Percentiles rank a stretch among this genome's conserved stretches.
Conservation (phyloP, 2,888 invertebrate genomes). For the Nysson spinosus region DNA sequence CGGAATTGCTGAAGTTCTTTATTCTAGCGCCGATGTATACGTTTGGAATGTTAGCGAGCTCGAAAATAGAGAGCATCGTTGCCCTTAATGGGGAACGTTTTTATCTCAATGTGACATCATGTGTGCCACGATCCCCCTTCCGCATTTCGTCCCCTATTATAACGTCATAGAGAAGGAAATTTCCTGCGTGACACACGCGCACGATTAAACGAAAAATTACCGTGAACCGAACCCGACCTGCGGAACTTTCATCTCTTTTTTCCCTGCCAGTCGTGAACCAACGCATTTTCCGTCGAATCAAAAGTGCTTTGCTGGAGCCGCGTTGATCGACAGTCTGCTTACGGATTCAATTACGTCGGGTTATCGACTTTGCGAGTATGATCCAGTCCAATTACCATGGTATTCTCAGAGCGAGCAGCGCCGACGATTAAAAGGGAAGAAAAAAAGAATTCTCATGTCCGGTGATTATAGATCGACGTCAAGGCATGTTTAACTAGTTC, state of each 20-base stretch:
- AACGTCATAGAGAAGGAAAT: conserved; percentile 30
- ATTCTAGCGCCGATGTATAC: conserved; percentile 42
- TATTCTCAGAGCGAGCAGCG: conserved; percentile 41
- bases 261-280: conserved; percentile 36
- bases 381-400: conserved; percentile 52
- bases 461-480: conserved; percentile 40
- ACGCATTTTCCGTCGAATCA: conserved; percentile 31
- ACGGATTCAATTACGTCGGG: conserved; percentile 58
- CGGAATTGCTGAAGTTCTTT: too few species aligned
- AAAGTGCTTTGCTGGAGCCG: conserved; percentile 23
- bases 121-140: conserved; percentile 14
- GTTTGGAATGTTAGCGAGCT: conserved; percentile 36
- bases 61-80: conserved; percentile 14
- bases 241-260: conserved; percentile 42
- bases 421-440: conserved; percentile 48
- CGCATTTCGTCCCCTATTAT: conserved; percentile 24
- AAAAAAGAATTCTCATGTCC: conserved; percentile 33
- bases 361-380: conserved; percentile 58
- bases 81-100: conserved; percentile 25
- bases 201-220: conserved; percentile 52
- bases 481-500: conserved; percentile 29
- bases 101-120: conserved; percentile 39
- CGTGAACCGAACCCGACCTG: conserved; percentile 15
- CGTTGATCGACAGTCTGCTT: conserved; percentile 59
- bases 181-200: conserved; percentile 20